phyloP scores from a whole-genome alignment of 2,113 vertebrate genomes.

The Plecotus auritus region DNA sequence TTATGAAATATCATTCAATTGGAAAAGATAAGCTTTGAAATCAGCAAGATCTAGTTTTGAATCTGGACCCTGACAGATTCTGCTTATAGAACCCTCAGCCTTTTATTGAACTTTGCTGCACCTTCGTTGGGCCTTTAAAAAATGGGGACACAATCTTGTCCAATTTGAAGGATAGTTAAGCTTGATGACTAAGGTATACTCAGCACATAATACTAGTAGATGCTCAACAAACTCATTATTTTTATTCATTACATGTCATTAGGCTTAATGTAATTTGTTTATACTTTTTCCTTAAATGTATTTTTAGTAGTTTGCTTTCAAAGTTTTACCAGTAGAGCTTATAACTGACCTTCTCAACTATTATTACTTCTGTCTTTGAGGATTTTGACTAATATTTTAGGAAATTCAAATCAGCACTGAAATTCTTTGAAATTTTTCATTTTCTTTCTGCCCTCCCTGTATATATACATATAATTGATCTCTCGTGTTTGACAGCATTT shows the following conservation, averaged over 20 bases:
- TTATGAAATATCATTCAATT: not conserved
- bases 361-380: not conserved
- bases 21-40: not conserved
- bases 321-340: not conserved
- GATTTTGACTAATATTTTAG: not conserved
- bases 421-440: not conserved
- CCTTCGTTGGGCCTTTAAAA: not conserved
- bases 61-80: not conserved
- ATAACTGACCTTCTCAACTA: not conserved
- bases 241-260: not conserved
- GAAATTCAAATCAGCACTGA: not conserved
- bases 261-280: not conserved
- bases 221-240: not conserved
- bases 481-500: conserved; percentile 1
- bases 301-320: conserved; percentile 8
- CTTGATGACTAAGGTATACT: not conserved
- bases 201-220: not conserved
- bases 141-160: not conserved
- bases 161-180: not conserved
- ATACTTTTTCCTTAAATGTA: not conserved
- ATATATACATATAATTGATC: conserved; percentile 34
- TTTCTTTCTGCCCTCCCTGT: not conserved
- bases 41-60: not conserved
- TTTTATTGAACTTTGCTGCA: not conserved
- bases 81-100: not conserved